These are phyloP conservation scores for Aporophyla lueneburgensis DNA, from an alignment of 2,888 invertebrate species.

Conservation along the genomic window DNA sequence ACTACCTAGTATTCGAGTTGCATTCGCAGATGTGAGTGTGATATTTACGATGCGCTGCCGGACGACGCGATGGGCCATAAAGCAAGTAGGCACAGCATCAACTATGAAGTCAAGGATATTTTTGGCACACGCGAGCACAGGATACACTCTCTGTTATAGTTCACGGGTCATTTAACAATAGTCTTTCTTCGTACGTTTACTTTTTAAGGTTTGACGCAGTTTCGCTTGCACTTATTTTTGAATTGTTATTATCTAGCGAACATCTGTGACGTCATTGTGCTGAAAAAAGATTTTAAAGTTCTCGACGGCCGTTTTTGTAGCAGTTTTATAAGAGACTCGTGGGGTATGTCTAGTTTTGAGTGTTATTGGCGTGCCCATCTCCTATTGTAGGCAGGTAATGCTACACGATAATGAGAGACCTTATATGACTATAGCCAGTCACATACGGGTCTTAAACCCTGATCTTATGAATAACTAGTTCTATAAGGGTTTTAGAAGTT, in stretches of 20 bases:
- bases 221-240: conserved; percentile 17
- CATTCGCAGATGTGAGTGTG: conserved; percentile 79
- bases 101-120: conserved; percentile 85
- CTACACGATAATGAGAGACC: not conserved
- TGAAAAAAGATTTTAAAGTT: not conserved
- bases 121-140: conserved; percentile 82
- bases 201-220: conserved; percentile 41
- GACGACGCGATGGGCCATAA: conserved; percentile 87
- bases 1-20: conserved; percentile 69
- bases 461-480: not conserved
- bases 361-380: not conserved
- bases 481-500: not conserved
- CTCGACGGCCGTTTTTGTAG: not conserved
- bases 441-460: not conserved
- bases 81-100: conserved; percentile 79
- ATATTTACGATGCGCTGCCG: conserved; percentile 84
- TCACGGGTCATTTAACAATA: conserved; percentile 73
- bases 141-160: conserved; percentile 78
- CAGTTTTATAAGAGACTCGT: not conserved
- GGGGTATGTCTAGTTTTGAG: not conserved
- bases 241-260: conserved; percentile 17
- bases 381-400: not conserved
- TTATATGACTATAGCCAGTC: not conserved
- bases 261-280: conserved; percentile 16
- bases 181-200: conserved; percentile 51